Conservation (phyloP, 2,888 invertebrate species). For the Andrena trimmerana region DNA sequence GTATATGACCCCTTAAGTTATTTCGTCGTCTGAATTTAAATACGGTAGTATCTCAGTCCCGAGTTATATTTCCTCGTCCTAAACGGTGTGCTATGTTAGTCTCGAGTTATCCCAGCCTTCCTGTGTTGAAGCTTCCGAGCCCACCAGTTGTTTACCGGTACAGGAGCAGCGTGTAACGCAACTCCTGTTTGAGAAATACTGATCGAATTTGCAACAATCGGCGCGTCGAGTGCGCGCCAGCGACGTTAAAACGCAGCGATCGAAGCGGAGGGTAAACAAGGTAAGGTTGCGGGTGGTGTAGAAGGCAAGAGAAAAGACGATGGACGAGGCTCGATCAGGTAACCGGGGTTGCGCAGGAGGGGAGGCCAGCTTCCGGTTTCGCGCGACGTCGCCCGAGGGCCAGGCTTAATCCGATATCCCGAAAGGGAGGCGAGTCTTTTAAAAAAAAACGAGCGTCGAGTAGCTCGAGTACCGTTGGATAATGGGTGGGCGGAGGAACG, state of each 20-base stretch:
- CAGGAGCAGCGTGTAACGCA: neutral
- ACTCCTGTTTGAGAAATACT: neutral
- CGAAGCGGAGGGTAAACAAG: conserved; percentile 27
- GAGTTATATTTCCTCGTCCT: too few relatives aligned
- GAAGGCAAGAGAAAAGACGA: conserved; percentile 14
- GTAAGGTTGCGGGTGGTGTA: conserved; percentile 9
- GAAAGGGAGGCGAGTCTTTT: conserved; percentile 40
- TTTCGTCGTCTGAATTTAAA: too few relatives aligned
- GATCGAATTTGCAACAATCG: neutral
- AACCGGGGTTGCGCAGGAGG: conserved; percentile 31
- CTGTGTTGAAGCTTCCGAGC: too few relatives aligned
- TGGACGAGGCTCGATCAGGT: conserved; percentile 42
- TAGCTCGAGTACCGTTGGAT: conserved; percentile 50
- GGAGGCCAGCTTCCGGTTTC: conserved; percentile 57
- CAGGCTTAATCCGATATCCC: conserved; percentile 63
- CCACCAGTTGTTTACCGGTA: too few relatives aligned
- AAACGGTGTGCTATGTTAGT: too few relatives aligned
- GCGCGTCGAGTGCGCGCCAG: neutral
- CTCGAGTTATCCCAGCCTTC: too few relatives aligned
- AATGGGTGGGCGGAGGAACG: conserved; percentile 55
- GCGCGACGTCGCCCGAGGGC: conserved; percentile 32
- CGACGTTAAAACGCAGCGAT: conserved; percentile 25
- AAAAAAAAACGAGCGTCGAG: conserved; percentile 42
- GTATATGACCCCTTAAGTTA: too few relatives aligned
- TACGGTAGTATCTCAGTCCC: too few relatives aligned